Percentiles rank a stretch among this genome's conserved stretches.
Conservation (phyloP, 2,113 vertebrate species). For the Cynopterus brachyotis region DNA sequence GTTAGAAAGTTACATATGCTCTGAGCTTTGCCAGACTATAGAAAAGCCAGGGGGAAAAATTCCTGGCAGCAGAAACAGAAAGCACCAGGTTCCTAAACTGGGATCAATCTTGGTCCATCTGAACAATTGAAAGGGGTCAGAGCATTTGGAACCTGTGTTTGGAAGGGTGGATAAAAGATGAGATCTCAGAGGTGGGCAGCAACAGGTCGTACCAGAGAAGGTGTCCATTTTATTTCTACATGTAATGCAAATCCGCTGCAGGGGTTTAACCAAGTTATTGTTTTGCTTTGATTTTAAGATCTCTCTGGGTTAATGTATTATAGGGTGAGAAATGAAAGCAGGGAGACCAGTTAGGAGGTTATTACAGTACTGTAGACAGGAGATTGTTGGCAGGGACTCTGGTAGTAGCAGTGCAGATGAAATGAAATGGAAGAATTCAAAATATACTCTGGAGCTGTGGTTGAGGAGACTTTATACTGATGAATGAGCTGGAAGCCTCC, state of each 20-base stretch:
- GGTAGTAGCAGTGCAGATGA: background rate
- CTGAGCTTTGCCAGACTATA: background rate
- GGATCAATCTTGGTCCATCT: background rate
- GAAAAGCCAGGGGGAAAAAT: background rate
- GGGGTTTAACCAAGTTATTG: too few species aligned
- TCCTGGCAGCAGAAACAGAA: background rate
- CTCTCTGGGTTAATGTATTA: background rate
- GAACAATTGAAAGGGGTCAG: background rate
- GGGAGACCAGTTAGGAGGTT: background rate
- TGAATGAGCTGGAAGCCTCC: background rate
- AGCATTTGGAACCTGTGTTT: background rate
- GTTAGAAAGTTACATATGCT: background rate
- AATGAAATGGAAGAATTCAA: background rate
- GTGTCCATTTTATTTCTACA: rapidly evolving
- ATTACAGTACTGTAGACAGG: rapidly evolving
- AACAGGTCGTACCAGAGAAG: background rate
- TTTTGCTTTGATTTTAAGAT: background rate
- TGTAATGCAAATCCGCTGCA: background rate
- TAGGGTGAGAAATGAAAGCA: background rate
- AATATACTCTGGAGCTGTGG: background rate
- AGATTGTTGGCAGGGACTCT: background rate
- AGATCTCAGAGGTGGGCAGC: background rate
- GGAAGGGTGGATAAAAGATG: background rate
- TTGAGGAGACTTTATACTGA: too few species aligned
- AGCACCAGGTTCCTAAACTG: background rate